phyloP scores from a whole-genome alignment of 1,140 invertebrate genomes.

The Trachelipus rathkii region DNA sequence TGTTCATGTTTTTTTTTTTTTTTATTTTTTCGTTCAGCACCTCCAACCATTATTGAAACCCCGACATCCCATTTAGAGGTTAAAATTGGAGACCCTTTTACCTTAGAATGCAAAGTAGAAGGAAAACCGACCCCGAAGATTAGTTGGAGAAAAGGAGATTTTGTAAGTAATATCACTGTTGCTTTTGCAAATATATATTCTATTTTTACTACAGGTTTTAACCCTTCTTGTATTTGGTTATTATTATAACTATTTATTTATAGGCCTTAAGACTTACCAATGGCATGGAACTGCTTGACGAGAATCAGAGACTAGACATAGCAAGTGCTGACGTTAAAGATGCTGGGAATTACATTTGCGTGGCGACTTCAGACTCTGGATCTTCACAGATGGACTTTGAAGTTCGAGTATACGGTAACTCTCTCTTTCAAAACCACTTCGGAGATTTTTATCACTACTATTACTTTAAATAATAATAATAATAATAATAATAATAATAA shows the following conservation, averaged over 20 bases:
- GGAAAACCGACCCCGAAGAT: background rate
- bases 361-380: background rate
- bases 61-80: background rate
- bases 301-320: background rate
- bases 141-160: background rate
- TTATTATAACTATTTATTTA: no score
- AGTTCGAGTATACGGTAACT: background rate
- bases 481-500: no score
- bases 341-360: background rate
- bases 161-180: no score
- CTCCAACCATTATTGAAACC: background rate
- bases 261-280: background rate
- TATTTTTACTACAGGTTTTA: no score
- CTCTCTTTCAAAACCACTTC: background rate
- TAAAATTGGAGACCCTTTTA: background rate
- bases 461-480: no score
- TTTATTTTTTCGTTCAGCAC: background rate
- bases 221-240: no score
- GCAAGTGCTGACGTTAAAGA: background rate
- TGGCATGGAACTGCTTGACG: background rate
- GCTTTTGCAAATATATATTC: no score
- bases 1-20: no score
- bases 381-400: background rate
- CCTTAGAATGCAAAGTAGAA: background rate
- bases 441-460: no score